phyloP scores from a whole-genome alignment of 2,797 vertebrate genomes.

The Gobionotothen gibberifrons region DNA sequence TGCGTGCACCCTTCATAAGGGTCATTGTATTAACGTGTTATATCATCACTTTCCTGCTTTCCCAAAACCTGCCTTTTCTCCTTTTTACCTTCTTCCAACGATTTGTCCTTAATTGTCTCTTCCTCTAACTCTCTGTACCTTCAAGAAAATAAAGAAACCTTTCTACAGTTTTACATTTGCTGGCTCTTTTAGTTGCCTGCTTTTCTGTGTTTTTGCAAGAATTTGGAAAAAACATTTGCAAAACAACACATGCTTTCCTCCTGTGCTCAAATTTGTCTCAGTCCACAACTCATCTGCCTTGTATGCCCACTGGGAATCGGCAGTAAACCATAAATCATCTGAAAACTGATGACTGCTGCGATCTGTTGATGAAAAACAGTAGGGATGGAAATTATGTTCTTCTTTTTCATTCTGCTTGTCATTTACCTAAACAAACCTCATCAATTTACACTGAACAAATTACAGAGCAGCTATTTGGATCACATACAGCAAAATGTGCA shows the following conservation, averaged over 20 bases:
- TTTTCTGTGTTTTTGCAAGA: not conserved
- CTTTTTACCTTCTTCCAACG: not conserved
- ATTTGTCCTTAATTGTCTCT: not conserved
- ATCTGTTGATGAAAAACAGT: slow-evolving; percentile 53
- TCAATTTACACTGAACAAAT: slow-evolving; percentile 56
- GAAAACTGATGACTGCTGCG: slow-evolving; percentile 30
- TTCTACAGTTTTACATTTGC: not conserved
- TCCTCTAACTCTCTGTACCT: not conserved
- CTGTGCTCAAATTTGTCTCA: slow-evolving; percentile 18
- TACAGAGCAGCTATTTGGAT: slow-evolving; percentile 52
- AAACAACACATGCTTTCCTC: slow-evolving; percentile 11
- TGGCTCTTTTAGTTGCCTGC: not conserved
- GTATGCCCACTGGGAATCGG: slow-evolving; percentile 8
- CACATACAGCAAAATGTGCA: slow-evolving; percentile 37
- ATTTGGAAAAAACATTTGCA: not conserved
- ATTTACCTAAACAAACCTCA: slow-evolving; percentile 62
- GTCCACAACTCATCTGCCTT: slow-evolving; percentile 1
- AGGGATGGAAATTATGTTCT: slow-evolving; percentile 31
- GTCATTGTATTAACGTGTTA: slow-evolving; percentile 24
- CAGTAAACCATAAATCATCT: slow-evolving; percentile 35
- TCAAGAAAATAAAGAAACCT: not conserved
- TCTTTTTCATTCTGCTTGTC: slow-evolving; percentile 43
- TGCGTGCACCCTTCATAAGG: slow-evolving; percentile 23
- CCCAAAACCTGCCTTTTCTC: not conserved
- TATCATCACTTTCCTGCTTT: slow-evolving; percentile 45